Evolutionary conservation across 2,888 invertebrate genomes (phyloP).

Genomic region (Bembecia ichneumoniformis): DNA sequence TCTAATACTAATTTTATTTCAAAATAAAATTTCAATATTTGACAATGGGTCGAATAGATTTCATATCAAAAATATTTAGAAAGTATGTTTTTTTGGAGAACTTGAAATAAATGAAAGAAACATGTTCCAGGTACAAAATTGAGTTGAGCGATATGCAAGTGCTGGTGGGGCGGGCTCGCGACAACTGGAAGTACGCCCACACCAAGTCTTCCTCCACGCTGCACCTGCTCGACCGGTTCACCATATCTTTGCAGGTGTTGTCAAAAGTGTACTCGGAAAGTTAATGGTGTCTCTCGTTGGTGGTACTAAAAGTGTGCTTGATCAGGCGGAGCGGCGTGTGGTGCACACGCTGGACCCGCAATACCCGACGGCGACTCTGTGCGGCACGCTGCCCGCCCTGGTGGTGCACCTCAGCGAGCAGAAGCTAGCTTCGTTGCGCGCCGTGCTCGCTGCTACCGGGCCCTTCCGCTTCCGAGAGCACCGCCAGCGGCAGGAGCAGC

Average conservation of each 20-base stretch:
- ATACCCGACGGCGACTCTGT: slow-evolving; percentile 86
- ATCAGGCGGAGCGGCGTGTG: slow-evolving; percentile 82
- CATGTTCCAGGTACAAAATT: slow-evolving; percentile 76
- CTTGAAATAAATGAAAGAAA: not conserved
- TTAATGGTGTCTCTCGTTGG: too few species aligned
- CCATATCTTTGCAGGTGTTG: slow-evolving; percentile 72
- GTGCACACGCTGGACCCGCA: slow-evolving; percentile 88
- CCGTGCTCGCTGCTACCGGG: slow-evolving; percentile 23
- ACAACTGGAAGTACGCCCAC: slow-evolving; percentile 92
- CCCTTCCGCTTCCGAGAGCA: slow-evolving; percentile 7
- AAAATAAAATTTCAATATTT: too few species aligned
- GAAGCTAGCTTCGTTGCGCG: slow-evolving; percentile 76
- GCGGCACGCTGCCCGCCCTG: slow-evolving; percentile 88
- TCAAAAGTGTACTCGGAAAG: too few species aligned
- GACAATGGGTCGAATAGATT: too few species aligned
- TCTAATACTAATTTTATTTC: too few species aligned
- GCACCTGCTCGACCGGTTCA: slow-evolving; percentile 88
- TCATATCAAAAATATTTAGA: not conserved
- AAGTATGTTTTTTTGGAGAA: not conserved
- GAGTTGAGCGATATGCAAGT: slow-evolving; percentile 89
- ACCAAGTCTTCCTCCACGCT: slow-evolving; percentile 86
- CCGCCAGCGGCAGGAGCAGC: slow-evolving; percentile 12
- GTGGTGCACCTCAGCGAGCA: slow-evolving; percentile 92
- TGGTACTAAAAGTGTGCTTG: slow-evolving; percentile 19
- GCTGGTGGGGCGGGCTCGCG: slow-evolving; percentile 88